phyloP scores from a whole-genome alignment of 53 echinoderm and acorn worm species.

The Actinopyga echinites region DNA sequence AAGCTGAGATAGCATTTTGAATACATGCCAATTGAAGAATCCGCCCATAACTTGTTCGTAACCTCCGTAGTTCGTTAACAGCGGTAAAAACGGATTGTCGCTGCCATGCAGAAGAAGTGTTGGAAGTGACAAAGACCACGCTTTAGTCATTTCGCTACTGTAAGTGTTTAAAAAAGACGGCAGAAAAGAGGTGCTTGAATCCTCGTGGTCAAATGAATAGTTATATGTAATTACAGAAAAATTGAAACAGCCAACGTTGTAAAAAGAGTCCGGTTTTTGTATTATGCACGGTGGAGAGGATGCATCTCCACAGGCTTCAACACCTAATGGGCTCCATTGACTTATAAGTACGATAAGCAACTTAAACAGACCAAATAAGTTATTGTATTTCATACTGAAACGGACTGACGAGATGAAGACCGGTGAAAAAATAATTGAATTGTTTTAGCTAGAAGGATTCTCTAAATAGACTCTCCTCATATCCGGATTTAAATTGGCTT shows the following conservation, averaged over 20 bases:
- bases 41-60: not conserved
- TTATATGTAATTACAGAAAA: not conserved
- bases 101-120: too few species aligned
- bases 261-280: not conserved
- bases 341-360: too few species aligned
- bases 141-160: not conserved
- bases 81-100: too few species aligned
- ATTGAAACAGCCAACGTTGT: not conserved
- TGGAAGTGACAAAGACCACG: not conserved
- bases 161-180: not conserved
- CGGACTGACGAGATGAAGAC: too few species aligned
- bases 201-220: not conserved
- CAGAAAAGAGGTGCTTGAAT: too few species aligned
- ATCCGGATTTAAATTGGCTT: too few species aligned
- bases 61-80: not conserved
- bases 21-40: conserved; percentile 4
- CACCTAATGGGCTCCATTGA: not conserved
- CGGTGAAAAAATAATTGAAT: too few species aligned
- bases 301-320: not conserved
- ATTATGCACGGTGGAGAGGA: not conserved
- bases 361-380: too few species aligned
- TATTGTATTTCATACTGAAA: too few species aligned
- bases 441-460: too few species aligned
- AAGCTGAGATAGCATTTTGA: not conserved
- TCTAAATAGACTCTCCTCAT: too few species aligned